Percentiles rank a stretch among this genome's conserved stretches.
phyloP scores from a whole-genome alignment of 2,113 vertebrate genomes.

The Dendropsophus ebraccatus region DNA sequence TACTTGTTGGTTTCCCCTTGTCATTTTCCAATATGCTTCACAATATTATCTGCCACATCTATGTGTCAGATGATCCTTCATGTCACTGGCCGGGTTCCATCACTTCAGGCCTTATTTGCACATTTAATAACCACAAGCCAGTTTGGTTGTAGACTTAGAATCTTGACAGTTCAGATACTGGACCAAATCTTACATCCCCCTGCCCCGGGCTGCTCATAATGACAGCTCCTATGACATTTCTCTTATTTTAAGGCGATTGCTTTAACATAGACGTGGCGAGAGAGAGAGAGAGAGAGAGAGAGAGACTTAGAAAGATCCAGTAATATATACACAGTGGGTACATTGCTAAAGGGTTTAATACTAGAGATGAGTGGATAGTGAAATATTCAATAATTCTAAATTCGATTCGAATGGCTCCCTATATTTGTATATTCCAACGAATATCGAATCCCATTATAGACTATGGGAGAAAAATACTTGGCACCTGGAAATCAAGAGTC shows the following conservation, averaged over 20 bases:
- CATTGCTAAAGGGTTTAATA: too few relatives aligned
- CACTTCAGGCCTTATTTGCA: constrained; percentile 11
- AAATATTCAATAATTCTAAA: too few relatives aligned
- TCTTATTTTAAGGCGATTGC: background rate
- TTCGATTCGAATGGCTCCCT: too few relatives aligned
- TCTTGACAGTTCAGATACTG: constrained; percentile 1
- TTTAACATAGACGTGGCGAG: background rate
- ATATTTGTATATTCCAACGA: too few relatives aligned
- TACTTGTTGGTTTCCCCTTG: background rate
- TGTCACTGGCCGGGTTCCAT: background rate
- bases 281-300: too few relatives aligned
- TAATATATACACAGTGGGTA: background rate
- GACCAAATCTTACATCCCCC: background rate
- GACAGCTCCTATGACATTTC: background rate
- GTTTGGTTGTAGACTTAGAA: background rate
- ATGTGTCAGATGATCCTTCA: constrained; percentile 5
- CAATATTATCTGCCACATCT: constrained; percentile 18
- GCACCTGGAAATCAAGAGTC: too few relatives aligned
- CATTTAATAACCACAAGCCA: constrained; percentile 19
- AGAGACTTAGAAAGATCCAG: background rate
- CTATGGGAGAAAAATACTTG: too few relatives aligned
- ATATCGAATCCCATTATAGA: too few relatives aligned
- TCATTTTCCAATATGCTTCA: constrained; percentile 3
- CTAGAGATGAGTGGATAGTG: too few relatives aligned
- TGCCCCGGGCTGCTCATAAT: background rate